Percentiles rank a stretch among this genome's conserved stretches.
Evolutionary conservation across 1,140 invertebrate genomes (phyloP).

Genomic region (Bombus superbus): DNA sequence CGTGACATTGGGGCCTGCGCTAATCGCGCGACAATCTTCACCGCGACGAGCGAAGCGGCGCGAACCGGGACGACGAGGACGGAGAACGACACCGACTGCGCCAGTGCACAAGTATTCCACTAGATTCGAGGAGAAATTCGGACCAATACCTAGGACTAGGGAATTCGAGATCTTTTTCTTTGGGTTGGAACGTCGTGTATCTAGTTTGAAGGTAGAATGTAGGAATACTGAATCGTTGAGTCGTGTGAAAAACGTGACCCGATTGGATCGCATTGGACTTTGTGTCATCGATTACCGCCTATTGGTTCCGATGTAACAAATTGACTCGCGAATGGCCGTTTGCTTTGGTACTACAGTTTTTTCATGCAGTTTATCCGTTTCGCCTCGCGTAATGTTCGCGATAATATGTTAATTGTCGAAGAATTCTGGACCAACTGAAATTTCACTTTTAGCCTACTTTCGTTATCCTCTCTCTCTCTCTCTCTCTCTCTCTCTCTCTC

Average conservation of each 20-base stretch:
- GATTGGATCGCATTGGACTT: background rate
- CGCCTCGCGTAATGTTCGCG: background rate
- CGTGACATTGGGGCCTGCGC: conserved; percentile 79
- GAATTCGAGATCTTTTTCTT: background rate
- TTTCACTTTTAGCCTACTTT: conserved; percentile 30
- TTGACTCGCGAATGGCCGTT: background rate
- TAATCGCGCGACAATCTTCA: conserved; percentile 83
- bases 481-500: background rate
- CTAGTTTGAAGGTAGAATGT: too few species aligned
- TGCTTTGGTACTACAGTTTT: background rate
- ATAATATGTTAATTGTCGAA: background rate
- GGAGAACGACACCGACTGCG: conserved; percentile 15
- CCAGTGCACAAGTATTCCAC: background rate
- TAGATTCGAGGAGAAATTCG: conserved; percentile 52
- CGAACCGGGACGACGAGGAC: conserved; percentile 45
- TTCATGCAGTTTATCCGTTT: background rate
- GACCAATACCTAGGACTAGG: background rate
- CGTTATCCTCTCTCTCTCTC: background rate
- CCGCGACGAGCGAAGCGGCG: conserved; percentile 60
- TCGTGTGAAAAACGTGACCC: background rate
- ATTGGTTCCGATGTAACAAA: background rate
- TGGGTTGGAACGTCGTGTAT: too few species aligned
- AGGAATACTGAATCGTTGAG: too few species aligned
- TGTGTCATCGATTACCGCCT: background rate
- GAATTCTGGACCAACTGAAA: background rate